Evolutionary conservation across 2,888 invertebrate species (phyloP).

Genomic region (Parthenolecanium corni): DNA sequence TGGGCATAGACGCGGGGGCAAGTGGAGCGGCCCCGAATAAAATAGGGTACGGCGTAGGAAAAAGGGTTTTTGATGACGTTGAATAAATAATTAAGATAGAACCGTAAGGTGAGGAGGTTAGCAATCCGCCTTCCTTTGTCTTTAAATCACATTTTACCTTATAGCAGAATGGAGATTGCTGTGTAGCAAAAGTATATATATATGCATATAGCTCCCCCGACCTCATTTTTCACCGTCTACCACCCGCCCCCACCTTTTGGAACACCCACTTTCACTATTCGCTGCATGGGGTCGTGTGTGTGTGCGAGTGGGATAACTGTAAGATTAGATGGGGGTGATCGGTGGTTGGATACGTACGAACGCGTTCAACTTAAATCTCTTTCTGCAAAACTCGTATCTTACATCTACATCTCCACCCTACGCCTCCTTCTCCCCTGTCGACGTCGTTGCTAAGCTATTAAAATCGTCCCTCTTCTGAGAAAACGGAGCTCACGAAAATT

Average conservation of each 20-base stretch:
- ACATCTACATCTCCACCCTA: constrained; percentile 9
- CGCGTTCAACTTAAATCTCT: constrained; percentile 11
- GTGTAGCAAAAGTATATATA: not conserved
- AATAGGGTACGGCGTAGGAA: not conserved
- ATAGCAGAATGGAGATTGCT: constrained; percentile 15
- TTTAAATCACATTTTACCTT: constrained; percentile 26
- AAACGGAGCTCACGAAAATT: constrained; percentile 15
- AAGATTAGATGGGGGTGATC: too few relatives aligned
- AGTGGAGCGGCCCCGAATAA: too few relatives aligned
- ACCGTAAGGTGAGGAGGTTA: constrained; percentile 27
- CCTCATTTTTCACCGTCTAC: not conserved
- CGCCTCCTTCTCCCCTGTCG: not conserved
- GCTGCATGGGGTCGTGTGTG: too few relatives aligned
- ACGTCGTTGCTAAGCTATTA: constrained; percentile 14
- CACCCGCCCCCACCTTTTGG: not conserved
- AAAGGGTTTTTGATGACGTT: constrained; percentile 24
- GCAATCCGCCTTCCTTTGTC: constrained; percentile 26
- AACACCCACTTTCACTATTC: too few relatives aligned
- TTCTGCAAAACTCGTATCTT: constrained; percentile 13
- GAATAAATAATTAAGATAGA: constrained; percentile 28
- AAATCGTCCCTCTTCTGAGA: constrained; percentile 20
- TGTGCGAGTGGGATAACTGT: not conserved
- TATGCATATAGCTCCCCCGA: too few relatives aligned
- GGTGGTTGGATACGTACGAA: not conserved
- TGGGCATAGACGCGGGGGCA: not conserved